These are phyloP conservation scores for Drosophila robusta DNA, from an alignment of 2,888 invertebrate genomes.

Conservation along the genomic window DNA sequence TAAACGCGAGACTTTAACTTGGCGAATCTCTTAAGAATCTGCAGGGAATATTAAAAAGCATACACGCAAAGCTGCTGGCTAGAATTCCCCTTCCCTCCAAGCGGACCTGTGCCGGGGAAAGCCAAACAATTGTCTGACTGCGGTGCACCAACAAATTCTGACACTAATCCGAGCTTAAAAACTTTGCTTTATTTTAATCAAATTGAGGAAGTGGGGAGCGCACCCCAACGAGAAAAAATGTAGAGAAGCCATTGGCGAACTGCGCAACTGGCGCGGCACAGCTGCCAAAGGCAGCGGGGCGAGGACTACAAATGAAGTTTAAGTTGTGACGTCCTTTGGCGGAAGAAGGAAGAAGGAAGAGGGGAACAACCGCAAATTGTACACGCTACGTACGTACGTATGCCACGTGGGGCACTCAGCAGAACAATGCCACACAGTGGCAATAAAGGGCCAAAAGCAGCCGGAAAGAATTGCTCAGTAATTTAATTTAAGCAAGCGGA, in stretches of 20 bases:
- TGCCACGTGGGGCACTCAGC: conserved; percentile 60
- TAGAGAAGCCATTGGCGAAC: conserved; percentile 63
- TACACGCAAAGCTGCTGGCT: conserved; percentile 12
- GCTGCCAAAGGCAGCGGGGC: conserved; percentile 11
- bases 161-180: conserved; percentile 81
- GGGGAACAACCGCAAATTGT: conserved; percentile 56
- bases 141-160: conserved; percentile 54
- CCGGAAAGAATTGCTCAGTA: conserved; percentile 75
- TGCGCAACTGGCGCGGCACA: conserved; percentile 53
- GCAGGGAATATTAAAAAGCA: conserved; percentile 43
- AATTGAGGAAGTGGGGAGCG: conserved; percentile 45
- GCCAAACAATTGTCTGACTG: conserved; percentile 64
- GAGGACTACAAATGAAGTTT: conserved; percentile 49
- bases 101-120: conserved; percentile 26
- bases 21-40: conserved; percentile 36
- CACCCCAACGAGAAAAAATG: conserved; percentile 13
- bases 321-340: conserved; percentile 27
- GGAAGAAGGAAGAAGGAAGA: not conserved
- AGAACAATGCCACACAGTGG: conserved; percentile 48
- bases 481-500: conserved; percentile 76
- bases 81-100: not conserved
- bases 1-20: conserved; percentile 51
- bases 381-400: conserved; percentile 34
- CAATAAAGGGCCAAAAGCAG: conserved; percentile 55
- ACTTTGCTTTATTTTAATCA: conserved; percentile 80